These are phyloP conservation scores for Oscheius sp. DNA, from an alignment of 2,888 invertebrate species.

Conservation along the genomic window DNA sequence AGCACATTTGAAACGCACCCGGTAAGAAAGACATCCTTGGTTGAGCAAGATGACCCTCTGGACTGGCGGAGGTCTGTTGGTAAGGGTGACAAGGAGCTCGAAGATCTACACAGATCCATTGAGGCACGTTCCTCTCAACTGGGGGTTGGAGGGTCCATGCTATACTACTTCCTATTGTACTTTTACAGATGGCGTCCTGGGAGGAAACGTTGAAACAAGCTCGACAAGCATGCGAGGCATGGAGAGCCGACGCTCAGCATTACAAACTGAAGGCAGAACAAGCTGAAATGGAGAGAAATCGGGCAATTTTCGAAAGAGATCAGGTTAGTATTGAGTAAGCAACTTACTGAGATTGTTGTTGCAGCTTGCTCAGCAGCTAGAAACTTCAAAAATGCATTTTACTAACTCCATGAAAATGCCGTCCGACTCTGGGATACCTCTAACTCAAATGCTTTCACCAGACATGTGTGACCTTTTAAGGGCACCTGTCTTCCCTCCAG, in stretches of 20 bases:
- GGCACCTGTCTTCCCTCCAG: slow-evolving; percentile 40
- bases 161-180: neutral
- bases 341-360: slow-evolving; percentile 1
- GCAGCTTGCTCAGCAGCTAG: slow-evolving; percentile 38
- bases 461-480: slow-evolving; percentile 44
- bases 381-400: slow-evolving; percentile 39
- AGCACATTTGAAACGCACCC: slow-evolving; percentile 29
- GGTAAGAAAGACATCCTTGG: slow-evolving; percentile 4
- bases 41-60: neutral
- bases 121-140: slow-evolving; percentile 28
- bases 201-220: slow-evolving; percentile 58
- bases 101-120: slow-evolving; percentile 26
- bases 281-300: slow-evolving; percentile 49
- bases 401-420: slow-evolving; percentile 13
- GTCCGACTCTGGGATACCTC: slow-evolving; percentile 12
- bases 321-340: slow-evolving; percentile 31
- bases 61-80: neutral
- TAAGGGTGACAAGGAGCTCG: slow-evolving; percentile 13
- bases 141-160: neutral
- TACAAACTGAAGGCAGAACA: slow-evolving; percentile 45
- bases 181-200: slow-evolving; percentile 39
- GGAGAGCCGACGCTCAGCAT: slow-evolving; percentile 37
- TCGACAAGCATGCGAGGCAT: slow-evolving; percentile 42
- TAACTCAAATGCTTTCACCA: slow-evolving; percentile 34
- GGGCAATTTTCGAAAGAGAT: slow-evolving; percentile 46